Base-by-base conservation (phyloP, 1,140 invertebrate species). In the Acyrthosiphon pisum region DNA sequence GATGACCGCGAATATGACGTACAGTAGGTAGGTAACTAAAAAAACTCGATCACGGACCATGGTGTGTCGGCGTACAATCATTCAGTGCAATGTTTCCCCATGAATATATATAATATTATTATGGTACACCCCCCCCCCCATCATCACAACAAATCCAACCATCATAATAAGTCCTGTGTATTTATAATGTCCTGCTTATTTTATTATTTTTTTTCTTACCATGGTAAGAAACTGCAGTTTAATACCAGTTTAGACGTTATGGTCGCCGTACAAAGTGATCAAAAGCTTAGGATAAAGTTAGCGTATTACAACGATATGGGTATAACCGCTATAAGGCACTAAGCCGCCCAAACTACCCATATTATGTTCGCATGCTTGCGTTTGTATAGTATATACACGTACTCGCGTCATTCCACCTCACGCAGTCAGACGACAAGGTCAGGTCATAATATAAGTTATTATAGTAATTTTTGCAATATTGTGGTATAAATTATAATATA, bases 101-200 rank as follows among this genome's bases (percentile, higher is more conserved):
- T 68, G 30, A 76, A n/a, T n/a, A 68, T 68, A n/a, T 18, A 76
- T 76, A 76, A 68, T n/a, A 68, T n/a, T 76, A 76, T 76, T 4
- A 3, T 18, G 60, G 30, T 0, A 3, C 26, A 2, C 56, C 9
- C 3, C 14, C 30, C 14, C 4, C 1, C 6, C 4, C 30, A 6
- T n/a, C 6, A 2, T 18, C 50, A 23, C 46, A 48, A 14, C 46
- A 8, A 48, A 11, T 6, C 22, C 50, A 22, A 53, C 50, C 3
- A 4, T 14, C 11, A n/a, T n/a, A n/a, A n/a, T 76, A n/a, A 1
- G 14, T 18, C 14, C 26, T 30, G 60, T 30, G 60, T 68, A 68
- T 68, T 68, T 48, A n/a, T n/a, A 68, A 60, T 60, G 26, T 30
- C 56, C 30, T 68, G 30, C 30, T n/a, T n/a, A 18, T 68, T 18